A percentile compares a stretch with the other conserved stretches of the same genome.
Conservation (phyloP, 2,113 vertebrate species). For the Oncorhynchus keta region DNA sequence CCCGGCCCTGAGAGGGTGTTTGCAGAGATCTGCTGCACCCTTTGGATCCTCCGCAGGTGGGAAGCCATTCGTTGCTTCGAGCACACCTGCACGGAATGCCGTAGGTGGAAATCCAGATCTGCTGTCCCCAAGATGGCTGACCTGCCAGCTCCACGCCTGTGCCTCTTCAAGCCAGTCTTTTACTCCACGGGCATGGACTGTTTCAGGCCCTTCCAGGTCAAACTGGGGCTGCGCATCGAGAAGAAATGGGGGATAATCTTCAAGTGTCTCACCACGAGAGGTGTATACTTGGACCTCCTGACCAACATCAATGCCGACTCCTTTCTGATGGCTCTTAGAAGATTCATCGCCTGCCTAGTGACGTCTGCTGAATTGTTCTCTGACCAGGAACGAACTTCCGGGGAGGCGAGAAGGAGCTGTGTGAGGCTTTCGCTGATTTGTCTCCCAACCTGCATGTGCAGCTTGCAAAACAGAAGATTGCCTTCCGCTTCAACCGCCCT, state of each 20-base stretch:
- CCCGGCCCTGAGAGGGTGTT: constrained; percentile 19
- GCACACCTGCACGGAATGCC: not conserved
- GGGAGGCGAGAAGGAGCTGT: not conserved
- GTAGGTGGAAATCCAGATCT: not conserved
- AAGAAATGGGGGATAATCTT: not conserved
- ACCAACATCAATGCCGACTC: not conserved
- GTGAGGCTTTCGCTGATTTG: no score
- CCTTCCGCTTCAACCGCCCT: no score
- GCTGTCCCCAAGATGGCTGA: constrained; percentile 12
- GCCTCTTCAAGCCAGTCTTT: constrained; percentile 12
- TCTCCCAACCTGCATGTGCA: no score
- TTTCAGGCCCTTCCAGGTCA: not conserved
- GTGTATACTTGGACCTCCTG: not conserved
- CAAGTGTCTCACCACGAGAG: not conserved
- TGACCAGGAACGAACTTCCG: not conserved
- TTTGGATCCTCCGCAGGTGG: constrained; percentile 9
- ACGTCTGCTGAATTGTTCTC: not conserved
- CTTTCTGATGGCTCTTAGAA: not conserved
- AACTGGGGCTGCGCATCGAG: not conserved
- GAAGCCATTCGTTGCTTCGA: constrained; percentile 4
- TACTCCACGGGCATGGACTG: constrained; percentile 8
- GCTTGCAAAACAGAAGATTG: no score
- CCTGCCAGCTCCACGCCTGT: not conserved
- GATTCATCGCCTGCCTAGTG: not conserved
- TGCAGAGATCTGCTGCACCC: constrained; percentile 4